Percentiles rank a stretch among this genome's conserved stretches.
These are phyloP conservation scores for Drosophila mulleri DNA, from an alignment of 2,888 invertebrate genomes.

Conservation along the genomic window DNA sequence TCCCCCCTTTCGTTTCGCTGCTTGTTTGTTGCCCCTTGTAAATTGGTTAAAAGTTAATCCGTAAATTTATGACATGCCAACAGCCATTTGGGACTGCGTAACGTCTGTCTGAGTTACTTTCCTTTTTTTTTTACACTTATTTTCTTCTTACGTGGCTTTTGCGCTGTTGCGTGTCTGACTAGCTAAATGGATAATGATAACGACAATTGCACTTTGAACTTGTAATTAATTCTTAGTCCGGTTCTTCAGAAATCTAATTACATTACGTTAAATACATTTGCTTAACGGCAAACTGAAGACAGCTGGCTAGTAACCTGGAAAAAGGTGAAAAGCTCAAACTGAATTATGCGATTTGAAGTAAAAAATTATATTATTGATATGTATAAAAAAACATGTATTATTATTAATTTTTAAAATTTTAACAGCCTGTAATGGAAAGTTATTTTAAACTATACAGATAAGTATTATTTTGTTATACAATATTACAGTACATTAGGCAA, in stretches of 20 bases:
- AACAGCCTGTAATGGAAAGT: no score
- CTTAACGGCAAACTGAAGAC: neutral
- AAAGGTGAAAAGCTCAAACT: neutral
- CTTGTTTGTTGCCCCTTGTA: constrained; percentile 68
- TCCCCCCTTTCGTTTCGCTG: constrained; percentile 16
- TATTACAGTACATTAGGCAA: neutral
- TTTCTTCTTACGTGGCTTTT: constrained; percentile 8
- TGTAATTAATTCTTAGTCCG: constrained; percentile 60
- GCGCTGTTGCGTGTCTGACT: constrained; percentile 58
- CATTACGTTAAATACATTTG: constrained; percentile 25
- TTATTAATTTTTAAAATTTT: neutral
- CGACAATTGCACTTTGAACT: constrained; percentile 75
- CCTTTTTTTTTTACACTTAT: constrained; percentile 1
- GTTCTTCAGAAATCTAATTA: constrained; percentile 31
- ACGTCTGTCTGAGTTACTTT: constrained; percentile 34
- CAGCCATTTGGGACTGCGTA: constrained; percentile 68
- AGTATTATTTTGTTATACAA: no score
- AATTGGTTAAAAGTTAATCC: constrained; percentile 81
- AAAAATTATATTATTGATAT: neutral
- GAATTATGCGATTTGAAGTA: neutral
- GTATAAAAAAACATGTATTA: neutral
- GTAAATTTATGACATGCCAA: constrained; percentile 78
- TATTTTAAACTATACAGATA: no score
- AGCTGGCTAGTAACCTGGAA: fast-evolving
- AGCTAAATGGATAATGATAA: constrained; percentile 70